These are phyloP conservation scores for Tympanoctomys barrerae DNA, from an alignment of 2,797 vertebrate genomes.

Conservation along the genomic window DNA sequence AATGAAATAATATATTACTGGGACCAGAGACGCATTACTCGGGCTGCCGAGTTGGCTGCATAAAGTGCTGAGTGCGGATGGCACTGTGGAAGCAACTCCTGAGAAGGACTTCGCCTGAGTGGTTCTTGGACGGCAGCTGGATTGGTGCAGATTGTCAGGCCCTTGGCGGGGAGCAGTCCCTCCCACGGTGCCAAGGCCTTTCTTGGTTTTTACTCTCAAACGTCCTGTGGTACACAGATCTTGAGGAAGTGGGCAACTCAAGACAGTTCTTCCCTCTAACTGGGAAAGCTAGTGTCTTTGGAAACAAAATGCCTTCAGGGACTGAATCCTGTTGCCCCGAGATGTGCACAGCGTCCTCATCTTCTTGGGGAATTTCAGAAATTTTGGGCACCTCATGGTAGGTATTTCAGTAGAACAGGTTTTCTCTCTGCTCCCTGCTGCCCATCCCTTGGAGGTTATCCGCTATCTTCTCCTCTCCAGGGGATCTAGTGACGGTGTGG, in stretches of 20 bases:
- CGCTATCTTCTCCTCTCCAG: background rate
- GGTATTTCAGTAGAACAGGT: background rate
- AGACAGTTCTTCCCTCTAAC: background rate
- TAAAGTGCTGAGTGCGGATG: background rate
- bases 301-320: background rate
- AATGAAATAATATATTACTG: background rate
- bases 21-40: background rate
- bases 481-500: conserved; percentile 39
- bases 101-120: background rate
- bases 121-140: background rate
- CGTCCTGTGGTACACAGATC: background rate
- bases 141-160: fast-evolving
- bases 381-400: background rate
- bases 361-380: background rate
- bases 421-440: background rate
- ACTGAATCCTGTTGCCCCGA: background rate
- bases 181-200: background rate
- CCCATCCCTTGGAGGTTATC: background rate
- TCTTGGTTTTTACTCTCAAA: background rate
- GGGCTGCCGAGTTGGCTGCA: background rate
- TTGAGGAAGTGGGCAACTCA: background rate
- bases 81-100: fast-evolving
- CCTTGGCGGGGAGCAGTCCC: background rate
- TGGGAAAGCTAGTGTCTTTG: background rate
- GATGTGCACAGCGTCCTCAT: too few relatives aligned